Base-by-base conservation (phyloP, 2,888 invertebrate genomes). In the Drosophila prostipennis region DNA sequence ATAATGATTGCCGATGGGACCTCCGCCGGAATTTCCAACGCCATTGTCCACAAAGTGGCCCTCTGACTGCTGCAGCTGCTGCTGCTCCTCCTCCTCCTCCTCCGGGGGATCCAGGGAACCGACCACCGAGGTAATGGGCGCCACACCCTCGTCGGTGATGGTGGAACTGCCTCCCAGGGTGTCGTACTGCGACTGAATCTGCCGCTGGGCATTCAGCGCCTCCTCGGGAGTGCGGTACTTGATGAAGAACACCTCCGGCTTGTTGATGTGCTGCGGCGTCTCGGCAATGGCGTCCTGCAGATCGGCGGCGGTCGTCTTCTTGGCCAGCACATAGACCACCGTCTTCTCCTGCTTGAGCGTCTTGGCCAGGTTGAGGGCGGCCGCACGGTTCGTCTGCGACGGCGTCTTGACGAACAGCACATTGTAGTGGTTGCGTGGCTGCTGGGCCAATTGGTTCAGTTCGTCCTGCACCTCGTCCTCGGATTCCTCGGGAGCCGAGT, bases 171-270 rank as follows among this genome's bases (percentile, higher is more conserved):
- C 91, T 26, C 91, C 91, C 75, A 91, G 74, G 39, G 85, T 85
- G 52, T 91, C 91, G 78, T 91, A 91, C 65, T 91, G 91, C 5
- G 91, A 78, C 79, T 92, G 92, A 65, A 92, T 92, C 80, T 91
- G 89, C 11, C 84, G 89, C 73, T 92, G 91, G 3, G 92, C 92
- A 74, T 91, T 89, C 60, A 80, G 74, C 2, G 92, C 92, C 73
- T 92, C 92, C 77, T 91, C 91, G 19, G 91, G 89, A 0, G 91
- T 92, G 59, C 91, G 91, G 54, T 92, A 92, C 69, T 92, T 92
- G 65, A 92, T 91, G 77, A 92, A 92, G 90, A 91, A 92, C 56
- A 92, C 92, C 72, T 92, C 92, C 13, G 92, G 92, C 72, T 92
- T 92, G 71, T 83, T 90, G 42, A 91, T 84, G 29, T 81, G 79